Base-by-base conservation (phyloP, 2,797 vertebrate species). In the Mormyrus proboscirostris region DNA sequence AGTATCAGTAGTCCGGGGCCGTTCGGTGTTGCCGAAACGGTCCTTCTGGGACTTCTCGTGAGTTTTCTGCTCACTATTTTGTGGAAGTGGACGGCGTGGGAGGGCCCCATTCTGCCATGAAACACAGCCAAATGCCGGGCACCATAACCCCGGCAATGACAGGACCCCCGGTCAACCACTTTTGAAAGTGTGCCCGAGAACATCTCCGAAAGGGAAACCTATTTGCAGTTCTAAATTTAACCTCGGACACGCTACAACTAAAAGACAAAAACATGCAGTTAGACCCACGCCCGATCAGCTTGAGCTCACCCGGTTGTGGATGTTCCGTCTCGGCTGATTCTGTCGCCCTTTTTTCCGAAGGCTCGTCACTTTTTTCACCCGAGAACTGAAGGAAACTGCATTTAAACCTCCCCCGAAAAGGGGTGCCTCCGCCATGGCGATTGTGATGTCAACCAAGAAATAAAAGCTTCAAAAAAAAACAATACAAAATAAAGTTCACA, bases 371-470 rank as follows among this genome's bases (percentile, higher is more conserved):
- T 93, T 94, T 79, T 90, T 93, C 1, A 88, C 51, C 38, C 92
- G 65, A 53, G 91, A 91, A 76, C 79, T 73, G 14, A 89, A 88
- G 79, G 88, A 29, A 49, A 33, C 89, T 0, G 44, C 12, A 87
- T 90, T 92, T 9, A 91, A 5, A 86, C 87, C 90, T 12, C 88
- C 87, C 47, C 88, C 90, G 8, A 90, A 73, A 41, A 90, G 14
- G 0, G 89, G 25, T 57, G 86, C 92, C 62, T 93, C 93, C 86
- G 92, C 92, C 93, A 93, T 93, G 25, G 33, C 44, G 82, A 51
- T 12, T 10, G 9, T 5, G 38, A 69, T 10, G 33, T 82, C 9
- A 38, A 22, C 59, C 50, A 29, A 62, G 22, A 49, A 90, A 57
- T 59, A 65, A 84, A 88, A 33, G 86, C 14, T 47, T 55, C 8